Base-by-base conservation (phyloP, 53 echinoderm and acorn worm species). In the Luidia sarsii region DNA sequence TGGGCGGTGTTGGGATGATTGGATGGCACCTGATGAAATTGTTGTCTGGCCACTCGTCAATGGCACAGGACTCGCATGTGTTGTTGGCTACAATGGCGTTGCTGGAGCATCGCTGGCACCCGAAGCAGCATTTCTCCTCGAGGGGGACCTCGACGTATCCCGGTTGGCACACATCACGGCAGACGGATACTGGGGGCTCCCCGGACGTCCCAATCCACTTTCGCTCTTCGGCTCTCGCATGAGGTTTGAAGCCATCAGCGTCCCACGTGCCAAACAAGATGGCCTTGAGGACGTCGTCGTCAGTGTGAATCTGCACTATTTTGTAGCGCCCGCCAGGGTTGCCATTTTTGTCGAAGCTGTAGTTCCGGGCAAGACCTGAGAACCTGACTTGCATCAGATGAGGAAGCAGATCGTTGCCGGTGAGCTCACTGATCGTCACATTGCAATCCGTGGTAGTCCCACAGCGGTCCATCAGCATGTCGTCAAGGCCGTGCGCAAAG, bases 71-170 rank as follows among this genome's bases (percentile, higher is more conserved):
- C 19, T 29, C n/a, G 46, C 95, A 95, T 15, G 33, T 39, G 2
- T 70, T 81, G 20, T 68, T 64, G 4, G 28, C 73, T n/a, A 75
- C 74, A 50, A 87, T 61, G 37, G 92, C 92, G 29, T 87, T 57
- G 22, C 39, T 54, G 15, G 64, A 48, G 41, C 95, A 95, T 49
- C 41, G 55, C 32, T 85, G 70, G 39, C 95, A 95, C 3, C 90
- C 85, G 72, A 82, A 95, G 56, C 95, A 95, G 48, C 95, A 95
- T 66, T 90, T 87, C 38, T 90, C 75, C 0, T 70, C 69, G 18
- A 87, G 57, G 1, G 80, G 84, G 1, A 85, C 75, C 63, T 65
- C 83, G 4, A 82, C 53, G 8, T 67, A 69, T 3, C 90, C 80
- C 1, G 67, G 28, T 11, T 33, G 29, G 57, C 95, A 95, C 22